Percentiles rank a stretch among this genome's conserved stretches.
phyloP scores from a whole-genome alignment of 1,140 invertebrate genomes.

The Leptestheria dahalacensis region DNA sequence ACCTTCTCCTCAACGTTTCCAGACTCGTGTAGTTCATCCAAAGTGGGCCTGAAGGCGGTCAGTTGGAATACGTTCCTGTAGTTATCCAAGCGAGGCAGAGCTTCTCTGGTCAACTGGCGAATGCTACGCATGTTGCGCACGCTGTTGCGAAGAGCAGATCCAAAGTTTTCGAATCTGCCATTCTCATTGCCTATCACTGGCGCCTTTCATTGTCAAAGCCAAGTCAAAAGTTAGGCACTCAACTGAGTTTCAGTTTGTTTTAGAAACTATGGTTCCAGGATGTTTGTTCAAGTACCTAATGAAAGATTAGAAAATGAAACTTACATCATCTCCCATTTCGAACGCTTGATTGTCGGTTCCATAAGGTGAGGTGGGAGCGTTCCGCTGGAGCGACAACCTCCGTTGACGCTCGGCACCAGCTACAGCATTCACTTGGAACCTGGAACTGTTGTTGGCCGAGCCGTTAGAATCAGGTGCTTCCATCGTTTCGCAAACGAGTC shows the following conservation, averaged over 20 bases:
- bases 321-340: conserved; percentile 9
- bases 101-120: conserved; percentile 30
- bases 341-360: conserved; percentile 1
- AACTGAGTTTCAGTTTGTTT: too few species aligned
- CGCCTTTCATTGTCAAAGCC: too few species aligned
- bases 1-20: neutral
- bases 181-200: neutral
- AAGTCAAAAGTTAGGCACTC: too few species aligned
- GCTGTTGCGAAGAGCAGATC: neutral
- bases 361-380: neutral
- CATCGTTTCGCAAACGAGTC: neutral
- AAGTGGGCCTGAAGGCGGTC: neutral
- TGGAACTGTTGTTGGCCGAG: neutral
- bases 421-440: neutral
- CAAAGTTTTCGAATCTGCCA: neutral
- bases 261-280: neutral
- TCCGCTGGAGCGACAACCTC: neutral
- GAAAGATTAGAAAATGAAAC: neutral
- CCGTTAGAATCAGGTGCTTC: neutral
- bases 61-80: conserved; percentile 4
- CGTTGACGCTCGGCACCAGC: neutral
- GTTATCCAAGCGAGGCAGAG: conserved; percentile 22
- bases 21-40: conserved; percentile 13
- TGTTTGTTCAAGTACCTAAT: neutral
- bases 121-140: neutral